Percentiles rank a stretch among this genome's conserved stretches.
Evolutionary conservation across 1,140 invertebrate genomes (phyloP).

Genomic region (Holotrichia oblita): DNA sequence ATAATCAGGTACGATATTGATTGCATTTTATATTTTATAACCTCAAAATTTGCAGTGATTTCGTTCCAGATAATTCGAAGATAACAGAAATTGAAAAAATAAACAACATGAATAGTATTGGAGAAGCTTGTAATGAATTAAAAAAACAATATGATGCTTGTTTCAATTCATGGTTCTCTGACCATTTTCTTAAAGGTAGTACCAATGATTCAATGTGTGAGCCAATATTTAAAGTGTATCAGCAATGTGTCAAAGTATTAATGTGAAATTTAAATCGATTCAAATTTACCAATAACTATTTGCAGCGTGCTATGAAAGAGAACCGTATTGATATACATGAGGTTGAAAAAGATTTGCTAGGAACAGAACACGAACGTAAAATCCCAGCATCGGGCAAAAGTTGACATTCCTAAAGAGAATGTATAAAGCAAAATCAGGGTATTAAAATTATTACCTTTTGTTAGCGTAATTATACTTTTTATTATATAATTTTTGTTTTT

Average conservation of each 20-base stretch:
- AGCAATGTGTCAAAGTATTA: conserved; percentile 89
- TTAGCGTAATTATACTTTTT: background rate
- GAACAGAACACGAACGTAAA: conserved; percentile 63
- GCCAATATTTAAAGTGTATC: conserved; percentile 85
- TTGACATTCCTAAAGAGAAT: conserved; percentile 43
- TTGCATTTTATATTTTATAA: conserved; percentile 18
- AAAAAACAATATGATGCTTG: conserved; percentile 92
- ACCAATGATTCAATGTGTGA: conserved; percentile 84
- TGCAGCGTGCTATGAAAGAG: conserved; percentile 80
- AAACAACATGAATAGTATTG: conserved; percentile 87
- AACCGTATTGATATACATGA: conserved; percentile 78
- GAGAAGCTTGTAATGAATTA: conserved; percentile 85
- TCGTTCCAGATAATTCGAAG: background rate
- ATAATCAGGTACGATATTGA: conserved; percentile 13
- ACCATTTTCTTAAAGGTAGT: conserved; percentile 88
- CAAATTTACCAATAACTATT: conserved; percentile 42
- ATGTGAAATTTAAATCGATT: conserved; percentile 48
- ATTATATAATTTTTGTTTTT: conserved; percentile 3
- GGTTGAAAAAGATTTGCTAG: conserved; percentile 71
- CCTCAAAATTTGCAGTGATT: background rate
- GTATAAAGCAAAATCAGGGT: background rate
- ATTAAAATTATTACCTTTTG: background rate
- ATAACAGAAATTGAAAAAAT: background rate
- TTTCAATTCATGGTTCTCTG: conserved; percentile 93
- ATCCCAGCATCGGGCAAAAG: conserved; percentile 52